These are phyloP conservation scores for Phaonia tiefii DNA, from an alignment of 2,888 invertebrate species.

Conservation along the genomic window DNA sequence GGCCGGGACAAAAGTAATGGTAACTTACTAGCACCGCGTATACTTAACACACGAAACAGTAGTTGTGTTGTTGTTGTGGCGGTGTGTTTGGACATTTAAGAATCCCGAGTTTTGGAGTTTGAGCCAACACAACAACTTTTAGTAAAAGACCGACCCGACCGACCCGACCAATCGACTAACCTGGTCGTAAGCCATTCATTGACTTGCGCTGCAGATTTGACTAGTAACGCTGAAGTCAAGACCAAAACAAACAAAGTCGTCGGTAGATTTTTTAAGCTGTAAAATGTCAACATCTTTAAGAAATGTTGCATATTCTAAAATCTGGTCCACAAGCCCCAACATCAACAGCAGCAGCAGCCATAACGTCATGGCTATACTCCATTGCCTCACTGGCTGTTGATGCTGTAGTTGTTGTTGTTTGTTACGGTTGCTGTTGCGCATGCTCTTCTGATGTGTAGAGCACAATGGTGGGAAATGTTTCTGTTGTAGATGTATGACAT, in stretches of 20 bases:
- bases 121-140: neutral
- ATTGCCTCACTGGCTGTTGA: slow-evolving; percentile 45
- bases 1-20: neutral
- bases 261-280: slow-evolving; percentile 66
- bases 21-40: neutral
- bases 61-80: slow-evolving; percentile 19
- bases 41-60: slow-evolving; percentile 18
- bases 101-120: slow-evolving; percentile 37
- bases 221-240: slow-evolving; percentile 45
- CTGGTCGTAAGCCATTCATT: neutral
- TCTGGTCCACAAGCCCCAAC: slow-evolving; percentile 72
- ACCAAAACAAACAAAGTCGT: slow-evolving; percentile 43
- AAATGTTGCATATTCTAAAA: slow-evolving; percentile 79
- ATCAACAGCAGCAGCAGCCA: slow-evolving; percentile 28
- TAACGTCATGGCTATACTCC: slow-evolving; percentile 39
- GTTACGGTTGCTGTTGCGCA: neutral
- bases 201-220: slow-evolving; percentile 51
- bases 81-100: slow-evolving; percentile 38
- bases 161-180: no score
- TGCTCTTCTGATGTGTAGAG: neutral
- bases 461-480: no score
- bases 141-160: neutral
- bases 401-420: slow-evolving; percentile 40
- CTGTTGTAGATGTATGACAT: no score
- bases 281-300: slow-evolving; percentile 79